These are phyloP conservation scores for Drosophila sp. DNA, from an alignment of 1,140 invertebrate genomes.

Conservation along the genomic window DNA sequence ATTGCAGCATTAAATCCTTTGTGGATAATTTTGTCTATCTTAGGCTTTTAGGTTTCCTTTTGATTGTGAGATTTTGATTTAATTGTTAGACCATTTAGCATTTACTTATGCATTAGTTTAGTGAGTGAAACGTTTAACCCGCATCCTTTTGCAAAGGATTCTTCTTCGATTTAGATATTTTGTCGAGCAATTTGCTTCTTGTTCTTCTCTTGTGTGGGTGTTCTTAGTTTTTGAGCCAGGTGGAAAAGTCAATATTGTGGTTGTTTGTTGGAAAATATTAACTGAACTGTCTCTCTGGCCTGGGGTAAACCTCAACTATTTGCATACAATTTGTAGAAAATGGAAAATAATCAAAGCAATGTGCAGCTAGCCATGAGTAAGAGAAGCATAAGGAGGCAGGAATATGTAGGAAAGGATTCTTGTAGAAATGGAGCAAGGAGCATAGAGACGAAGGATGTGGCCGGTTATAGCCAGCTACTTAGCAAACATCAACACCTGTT, in stretches of 20 bases:
- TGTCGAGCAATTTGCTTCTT: conserved; percentile 6
- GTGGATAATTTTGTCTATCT: no score
- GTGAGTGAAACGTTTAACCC: not conserved
- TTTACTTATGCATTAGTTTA: not conserved
- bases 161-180: conserved; percentile 8
- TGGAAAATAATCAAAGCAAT: conserved; percentile 78
- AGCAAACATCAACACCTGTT: conserved; percentile 79
- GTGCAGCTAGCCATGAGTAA: conserved; percentile 60
- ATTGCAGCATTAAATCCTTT: no score
- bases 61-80: not conserved
- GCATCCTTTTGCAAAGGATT: not conserved
- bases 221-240: conserved; percentile 46
- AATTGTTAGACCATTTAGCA: not conserved
- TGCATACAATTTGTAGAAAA: conserved; percentile 77
- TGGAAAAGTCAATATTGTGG: conserved; percentile 77
- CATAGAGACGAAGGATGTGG: not conserved
- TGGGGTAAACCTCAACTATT: conserved; percentile 67
- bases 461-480: conserved; percentile 52
- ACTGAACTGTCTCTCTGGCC: conserved; percentile 66
- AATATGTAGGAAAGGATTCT: not conserved
- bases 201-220: not conserved
- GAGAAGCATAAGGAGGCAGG: not conserved
- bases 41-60: not conserved
- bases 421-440: not conserved
- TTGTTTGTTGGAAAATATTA: conserved; percentile 68